Conservation (phyloP, 2,797 vertebrate genomes). For the Pagetopsis macropterus region DNA sequence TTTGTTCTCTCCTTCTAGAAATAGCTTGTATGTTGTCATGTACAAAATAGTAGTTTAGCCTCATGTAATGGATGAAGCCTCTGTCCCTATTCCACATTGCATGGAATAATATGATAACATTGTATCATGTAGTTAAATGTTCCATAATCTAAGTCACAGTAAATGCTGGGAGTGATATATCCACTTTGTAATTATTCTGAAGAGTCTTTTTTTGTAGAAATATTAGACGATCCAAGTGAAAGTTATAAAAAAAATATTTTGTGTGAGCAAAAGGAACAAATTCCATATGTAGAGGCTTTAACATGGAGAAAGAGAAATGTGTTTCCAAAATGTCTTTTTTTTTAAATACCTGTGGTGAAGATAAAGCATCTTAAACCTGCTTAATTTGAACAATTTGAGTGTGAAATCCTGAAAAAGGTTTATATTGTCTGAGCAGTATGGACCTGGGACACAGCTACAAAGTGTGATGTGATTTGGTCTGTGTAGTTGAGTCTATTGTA, state of each 20-base stretch:
- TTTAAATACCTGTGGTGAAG: not conserved
- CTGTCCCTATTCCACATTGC: constrained; percentile 12
- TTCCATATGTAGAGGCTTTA: not conserved
- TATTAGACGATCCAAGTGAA: no score
- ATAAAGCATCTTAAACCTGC: not conserved
- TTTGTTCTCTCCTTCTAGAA: not conserved
- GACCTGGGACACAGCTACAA: constrained; percentile 4
- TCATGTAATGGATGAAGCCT: not conserved
- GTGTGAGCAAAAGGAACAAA: not conserved
- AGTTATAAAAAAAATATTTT: no score
- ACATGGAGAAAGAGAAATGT: not conserved
- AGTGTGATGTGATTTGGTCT: not conserved
- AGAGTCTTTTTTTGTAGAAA: no score
- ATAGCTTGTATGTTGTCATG: not conserved
- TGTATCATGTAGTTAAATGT: not conserved
- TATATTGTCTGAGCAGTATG: not conserved
- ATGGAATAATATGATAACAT: not conserved
- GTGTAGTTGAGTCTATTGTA: not conserved
- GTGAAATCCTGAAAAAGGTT: not conserved
- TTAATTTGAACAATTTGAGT: not conserved
- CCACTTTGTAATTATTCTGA: no score
- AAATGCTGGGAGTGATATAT: not conserved
- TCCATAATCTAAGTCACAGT: not conserved
- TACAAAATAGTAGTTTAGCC: not conserved
- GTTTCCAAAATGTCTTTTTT: not conserved